Evolutionary conservation across 2,888 invertebrate species (phyloP).

Genomic region (Eustalomyia histrio): DNA sequence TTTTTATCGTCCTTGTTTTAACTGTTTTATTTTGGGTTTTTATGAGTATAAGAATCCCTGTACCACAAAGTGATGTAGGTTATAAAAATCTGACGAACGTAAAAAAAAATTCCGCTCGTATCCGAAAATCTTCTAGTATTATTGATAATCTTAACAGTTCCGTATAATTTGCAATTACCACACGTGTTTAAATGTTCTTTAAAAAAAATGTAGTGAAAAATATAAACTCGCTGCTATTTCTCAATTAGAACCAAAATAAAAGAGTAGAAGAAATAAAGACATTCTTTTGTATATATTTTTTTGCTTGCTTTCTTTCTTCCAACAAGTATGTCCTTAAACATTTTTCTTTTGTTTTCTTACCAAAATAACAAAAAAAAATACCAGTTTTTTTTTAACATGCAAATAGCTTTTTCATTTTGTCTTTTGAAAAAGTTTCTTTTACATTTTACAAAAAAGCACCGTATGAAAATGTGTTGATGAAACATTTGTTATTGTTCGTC

Average conservation of each 20-base stretch:
- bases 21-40: too few species aligned
- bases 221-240: conserved; percentile 33
- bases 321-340: conserved; percentile 61
- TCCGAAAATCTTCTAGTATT: too few species aligned
- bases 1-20: too few species aligned
- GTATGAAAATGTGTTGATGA: conserved; percentile 49
- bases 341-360: conserved; percentile 51
- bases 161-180: background rate
- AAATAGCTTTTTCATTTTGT: conserved; percentile 45
- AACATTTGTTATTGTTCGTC: conserved; percentile 52
- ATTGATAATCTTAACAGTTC: too few species aligned
- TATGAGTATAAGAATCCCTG: too few species aligned
- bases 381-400: conserved; percentile 34
- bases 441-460: background rate
- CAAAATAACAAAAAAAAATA: conserved; percentile 53
- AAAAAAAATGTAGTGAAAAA: background rate
- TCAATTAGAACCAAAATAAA: conserved; percentile 62
- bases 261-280: conserved; percentile 33
- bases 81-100: too few species aligned
- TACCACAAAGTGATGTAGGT: too few species aligned
- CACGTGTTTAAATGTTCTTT: conserved; percentile 10
- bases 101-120: too few species aligned
- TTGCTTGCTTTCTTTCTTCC: conserved; percentile 8
- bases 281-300: conserved; percentile 29
- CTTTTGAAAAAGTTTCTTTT: conserved; percentile 20